Evolutionary conservation across 2,797 vertebrate genomes (phyloP), one percentile per base, ranked within the genome.

Genomic region (Bradypodion ventrale): DNA sequence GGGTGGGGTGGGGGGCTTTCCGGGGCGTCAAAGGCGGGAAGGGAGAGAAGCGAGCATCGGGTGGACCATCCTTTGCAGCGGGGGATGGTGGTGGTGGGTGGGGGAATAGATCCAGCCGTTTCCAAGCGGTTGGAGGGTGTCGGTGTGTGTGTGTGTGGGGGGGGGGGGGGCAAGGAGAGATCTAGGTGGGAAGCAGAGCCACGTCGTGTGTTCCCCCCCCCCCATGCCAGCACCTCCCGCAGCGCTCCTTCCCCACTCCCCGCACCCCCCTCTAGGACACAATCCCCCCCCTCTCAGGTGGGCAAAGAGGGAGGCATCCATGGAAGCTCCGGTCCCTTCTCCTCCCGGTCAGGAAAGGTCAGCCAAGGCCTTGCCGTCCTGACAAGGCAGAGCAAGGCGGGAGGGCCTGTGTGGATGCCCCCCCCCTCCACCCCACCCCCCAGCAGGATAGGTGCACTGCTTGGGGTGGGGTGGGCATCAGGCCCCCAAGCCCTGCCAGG

Each of bases 321-420:
- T 8, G 23, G n/a, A 16, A 16, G 42, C 40, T 16, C 42, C 42
- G 4, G 75, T 10, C 42, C n/a, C 37, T 40, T 42, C 12, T 3
- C 29, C 9, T 72, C 25, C 44, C 44, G 52, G 42, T 42, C 49
- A 1, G 13, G 65, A 56, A 69, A 56, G 78, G 63, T 68, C 78
- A 68, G 32, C 1, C 5, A 9, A 32, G 16, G 29, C 42, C 77
- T 78, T 9, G 46, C 59, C 16, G 1, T 27, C 13, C 10, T 19
- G 27, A 35, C 62, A 1, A 29, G 40, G 15, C 40, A 46, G 73
- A 40, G 37, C 9, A n/a, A 63, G 63, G 35, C 59, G 44, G 27
- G 25, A n/a, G 32, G 19, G 37, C 59, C 56, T 25, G 83, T 89
- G 37, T 70, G 21, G 40, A 37, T 13, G 82, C 85, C 83, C 32